Evolutionary conservation across 2,888 invertebrate genomes (phyloP), one percentile per base, ranked within the genome.

Genomic region (Acronicta psi): DNA sequence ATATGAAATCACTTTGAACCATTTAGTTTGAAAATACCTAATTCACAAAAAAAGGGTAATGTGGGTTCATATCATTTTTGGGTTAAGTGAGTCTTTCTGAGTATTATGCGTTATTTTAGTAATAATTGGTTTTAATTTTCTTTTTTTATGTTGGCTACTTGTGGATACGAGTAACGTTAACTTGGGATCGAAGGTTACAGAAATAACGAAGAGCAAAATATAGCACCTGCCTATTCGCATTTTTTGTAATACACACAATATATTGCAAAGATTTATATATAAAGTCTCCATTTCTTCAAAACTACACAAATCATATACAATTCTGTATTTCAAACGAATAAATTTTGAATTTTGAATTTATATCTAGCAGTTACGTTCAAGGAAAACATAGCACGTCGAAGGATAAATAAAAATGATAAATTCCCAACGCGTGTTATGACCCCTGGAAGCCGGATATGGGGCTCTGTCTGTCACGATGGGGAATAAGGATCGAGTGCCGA

Each of bases 1-100:
- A 89, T 91, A 85, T 83, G 83, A 89, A 89, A 88, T 88, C 89
- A 88, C 81, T 86, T 86, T 83, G 79, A 67, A 84, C 68, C 77
- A 77, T 85, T 85, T 83, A 81, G 79, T 75, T 81, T 77, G 73
- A 72, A 80, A 80, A 77, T 77, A 75, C 52, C 55, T 70, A 75
- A 74, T 77, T 71, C 69, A 69, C 36, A 73, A 71, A 75, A 72
- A 66, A 70, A 63, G 51, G 59, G 65, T 62, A 46, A 47, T 36
- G 31, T 67, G 36, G 50, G 58, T 60, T 53, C 56, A 66, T 56
- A 50, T 44, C 54, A 60, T 51, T 44, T 42, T 60, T 41, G 36
- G 17, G 7, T 1, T 23, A 51, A 34, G 31, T 59, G 44, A 42
- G 20, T 41, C 37, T 36, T 43, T 46, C 46, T 49, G 8, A 34